A percentile compares a stretch with the other conserved stretches of the same genome.
Evolutionary conservation across 2,113 vertebrate genomes (phyloP).

Genomic region (Zosterops hypoxanthus): DNA sequence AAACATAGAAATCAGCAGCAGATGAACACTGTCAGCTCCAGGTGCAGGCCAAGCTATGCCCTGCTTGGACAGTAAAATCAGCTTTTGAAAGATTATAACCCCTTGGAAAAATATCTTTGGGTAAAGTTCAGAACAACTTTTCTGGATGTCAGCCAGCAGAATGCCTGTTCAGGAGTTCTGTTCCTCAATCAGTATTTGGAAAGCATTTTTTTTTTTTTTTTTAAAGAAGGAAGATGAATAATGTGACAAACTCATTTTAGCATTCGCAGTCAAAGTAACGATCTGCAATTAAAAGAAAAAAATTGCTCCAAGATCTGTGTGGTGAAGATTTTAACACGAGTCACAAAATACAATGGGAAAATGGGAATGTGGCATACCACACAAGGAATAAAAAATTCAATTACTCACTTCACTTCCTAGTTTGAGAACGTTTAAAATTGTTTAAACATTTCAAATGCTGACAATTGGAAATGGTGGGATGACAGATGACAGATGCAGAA

Average conservation of each 20-base stretch:
- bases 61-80: background rate
- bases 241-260: slow-evolving; percentile 7
- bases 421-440: background rate
- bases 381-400: background rate
- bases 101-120: background rate
- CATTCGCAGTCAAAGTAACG: background rate
- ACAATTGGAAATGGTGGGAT: background rate
- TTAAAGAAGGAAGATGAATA: background rate
- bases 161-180: background rate
- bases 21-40: background rate
- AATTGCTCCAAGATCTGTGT: background rate
- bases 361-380: background rate
- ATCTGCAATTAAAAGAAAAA: background rate
- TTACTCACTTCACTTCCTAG: background rate
- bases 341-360: slow-evolving; percentile 15
- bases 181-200: background rate
- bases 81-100: background rate
- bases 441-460: background rate
- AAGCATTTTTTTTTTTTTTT: background rate
- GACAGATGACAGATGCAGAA: background rate
- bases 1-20: background rate
- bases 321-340: background rate
- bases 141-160: background rate
- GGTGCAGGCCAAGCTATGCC: background rate
- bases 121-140: background rate